Conservation (phyloP, 2,113 vertebrate genomes). For the Dunckerocampus dactyliophorus region DNA sequence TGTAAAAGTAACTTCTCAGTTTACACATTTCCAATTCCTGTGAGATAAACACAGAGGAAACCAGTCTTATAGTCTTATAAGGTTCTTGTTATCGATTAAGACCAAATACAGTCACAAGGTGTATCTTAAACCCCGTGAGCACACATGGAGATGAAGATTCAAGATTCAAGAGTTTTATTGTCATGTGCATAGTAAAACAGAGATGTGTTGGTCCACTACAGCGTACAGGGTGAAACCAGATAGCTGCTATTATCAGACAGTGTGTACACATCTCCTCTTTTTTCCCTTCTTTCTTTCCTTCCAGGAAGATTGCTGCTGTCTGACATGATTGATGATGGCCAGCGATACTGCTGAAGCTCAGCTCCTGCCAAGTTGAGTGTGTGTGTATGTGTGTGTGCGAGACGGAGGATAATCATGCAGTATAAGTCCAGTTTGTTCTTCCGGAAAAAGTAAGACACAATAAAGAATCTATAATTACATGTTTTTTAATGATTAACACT, state of each 20-base stretch:
- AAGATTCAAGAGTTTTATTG: too few species aligned
- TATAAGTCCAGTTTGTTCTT: too few species aligned
- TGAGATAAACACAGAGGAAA: not conserved
- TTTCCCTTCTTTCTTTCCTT: constrained; percentile 16
- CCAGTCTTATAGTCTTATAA: not conserved
- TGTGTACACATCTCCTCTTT: constrained; percentile 28
- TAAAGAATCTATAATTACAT: too few species aligned
- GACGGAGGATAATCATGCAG: too few species aligned
- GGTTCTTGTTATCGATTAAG: not conserved
- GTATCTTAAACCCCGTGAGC: constrained; percentile 21
- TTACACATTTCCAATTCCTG: not conserved
- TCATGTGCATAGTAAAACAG: too few species aligned
- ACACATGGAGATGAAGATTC: constrained; percentile 15
- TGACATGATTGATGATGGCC: constrained; percentile 55
- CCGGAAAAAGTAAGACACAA: too few species aligned
- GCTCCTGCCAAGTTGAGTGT: constrained; percentile 24
- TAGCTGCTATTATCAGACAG: constrained; percentile 54
- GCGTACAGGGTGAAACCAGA: constrained; percentile 45
- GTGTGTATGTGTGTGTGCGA: constrained; percentile 13
- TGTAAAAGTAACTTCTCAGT: too few species aligned
- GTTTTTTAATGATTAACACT: too few species aligned
- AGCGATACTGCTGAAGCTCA: constrained; percentile 54
- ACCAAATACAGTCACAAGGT: constrained; percentile 10
- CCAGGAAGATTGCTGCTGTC: constrained; percentile 57
- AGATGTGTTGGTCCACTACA: constrained; percentile 41